These are phyloP conservation scores for Turritopsis dohrnii DNA, from an alignment of 30 jellyfish, hydroid and myxozoan genomes.

Conservation along the genomic window DNA sequence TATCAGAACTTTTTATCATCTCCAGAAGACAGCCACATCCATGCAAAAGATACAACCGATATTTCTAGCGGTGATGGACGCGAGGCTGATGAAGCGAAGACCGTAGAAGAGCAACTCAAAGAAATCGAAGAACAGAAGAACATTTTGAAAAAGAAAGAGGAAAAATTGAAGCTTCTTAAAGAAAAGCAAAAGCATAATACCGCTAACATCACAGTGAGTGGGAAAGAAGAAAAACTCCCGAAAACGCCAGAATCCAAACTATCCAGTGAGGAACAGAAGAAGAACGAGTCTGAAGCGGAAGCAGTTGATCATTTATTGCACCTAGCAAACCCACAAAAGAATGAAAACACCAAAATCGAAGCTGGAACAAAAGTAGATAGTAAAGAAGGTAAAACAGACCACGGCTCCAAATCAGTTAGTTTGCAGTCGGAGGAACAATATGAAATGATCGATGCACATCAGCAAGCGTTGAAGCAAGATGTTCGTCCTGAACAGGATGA, in stretches of 20 bases:
- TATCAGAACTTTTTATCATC: neutral
- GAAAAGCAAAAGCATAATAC: neutral
- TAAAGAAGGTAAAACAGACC: neutral
- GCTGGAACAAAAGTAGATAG: neutral
- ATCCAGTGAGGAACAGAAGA: neutral
- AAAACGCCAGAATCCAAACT: neutral
- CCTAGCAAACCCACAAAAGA: neutral
- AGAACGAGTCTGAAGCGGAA: neutral
- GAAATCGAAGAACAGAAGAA: neutral
- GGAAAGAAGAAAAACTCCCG: neutral
- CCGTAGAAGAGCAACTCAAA: neutral
- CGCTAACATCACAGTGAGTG: neutral
- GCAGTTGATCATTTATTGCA: slow-evolving; percentile 6
- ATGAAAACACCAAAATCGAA: neutral
- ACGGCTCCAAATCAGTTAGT: neutral
- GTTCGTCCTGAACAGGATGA: neutral
- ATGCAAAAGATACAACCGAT: neutral
- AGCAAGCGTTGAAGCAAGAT: neutral
- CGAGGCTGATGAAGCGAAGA: neutral
- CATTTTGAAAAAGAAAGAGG: neutral
- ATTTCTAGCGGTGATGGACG: neutral
- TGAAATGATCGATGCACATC: neutral
- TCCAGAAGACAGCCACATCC: neutral
- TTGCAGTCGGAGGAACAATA: slow-evolving; percentile 7
- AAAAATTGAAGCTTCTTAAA: neutral